These are phyloP conservation scores for Mesembrinibis cayennensis DNA, from an alignment of 2,113 vertebrate genomes.

Conservation along the genomic window DNA sequence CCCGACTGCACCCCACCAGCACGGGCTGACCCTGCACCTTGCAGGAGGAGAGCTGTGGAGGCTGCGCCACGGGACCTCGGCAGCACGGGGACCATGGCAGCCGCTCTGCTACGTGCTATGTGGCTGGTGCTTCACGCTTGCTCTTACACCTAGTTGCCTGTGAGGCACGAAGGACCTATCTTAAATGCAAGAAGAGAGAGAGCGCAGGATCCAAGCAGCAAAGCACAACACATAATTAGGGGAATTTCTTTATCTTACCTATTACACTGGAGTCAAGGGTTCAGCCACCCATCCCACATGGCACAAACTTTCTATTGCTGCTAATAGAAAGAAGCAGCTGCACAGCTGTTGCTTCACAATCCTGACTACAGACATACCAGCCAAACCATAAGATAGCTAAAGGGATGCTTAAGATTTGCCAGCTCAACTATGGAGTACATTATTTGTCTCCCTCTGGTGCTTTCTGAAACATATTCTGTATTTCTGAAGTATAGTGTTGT, in stretches of 20 bases:
- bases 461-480: not conserved
- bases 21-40: accelerated
- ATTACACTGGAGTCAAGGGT: not conserved
- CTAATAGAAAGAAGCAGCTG: not conserved
- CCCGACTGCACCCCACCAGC: accelerated
- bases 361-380: not conserved
- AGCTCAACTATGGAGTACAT: not conserved
- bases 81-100: accelerated
- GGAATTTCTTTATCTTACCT: not conserved
- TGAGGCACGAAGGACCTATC: accelerated
- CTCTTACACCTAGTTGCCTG: not conserved
- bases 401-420: not conserved
- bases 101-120: accelerated
- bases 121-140: accelerated
- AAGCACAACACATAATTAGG: not conserved
- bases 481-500: not conserved
- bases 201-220: not conserved
- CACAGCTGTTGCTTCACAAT: not conserved
- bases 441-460: not conserved
- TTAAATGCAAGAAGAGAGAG: not conserved
- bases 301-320: not conserved
- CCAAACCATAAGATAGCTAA: not conserved
- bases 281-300: not conserved
- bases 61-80: accelerated
- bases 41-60: not conserved